Evolutionary conservation across 1,140 invertebrate genomes (phyloP).

Genomic region (Alviniconcha marisindica): DNA sequence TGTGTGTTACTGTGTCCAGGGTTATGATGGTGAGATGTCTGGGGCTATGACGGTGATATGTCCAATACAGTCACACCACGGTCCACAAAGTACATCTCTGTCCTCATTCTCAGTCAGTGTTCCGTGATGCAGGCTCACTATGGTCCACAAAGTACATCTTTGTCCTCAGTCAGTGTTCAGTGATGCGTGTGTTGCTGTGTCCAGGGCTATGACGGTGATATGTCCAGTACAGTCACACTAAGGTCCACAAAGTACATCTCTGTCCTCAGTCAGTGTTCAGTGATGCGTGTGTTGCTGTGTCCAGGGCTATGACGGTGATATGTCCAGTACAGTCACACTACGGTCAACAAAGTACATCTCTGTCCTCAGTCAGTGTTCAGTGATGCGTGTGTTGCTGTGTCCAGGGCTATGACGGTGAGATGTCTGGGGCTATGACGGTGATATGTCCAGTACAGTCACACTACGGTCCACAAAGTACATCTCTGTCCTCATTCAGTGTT

Average conservation of each 20-base stretch:
- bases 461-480: slow-evolving; percentile 66
- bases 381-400: no score
- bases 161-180: slow-evolving; percentile 70
- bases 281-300: no score
- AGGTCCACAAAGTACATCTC: slow-evolving; percentile 68
- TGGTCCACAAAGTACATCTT: slow-evolving; percentile 68
- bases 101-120: slow-evolving; percentile 72
- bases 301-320: slow-evolving; percentile 75
- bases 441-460: slow-evolving; percentile 72
- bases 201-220: slow-evolving; percentile 67
- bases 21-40: no score
- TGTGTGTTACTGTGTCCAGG: no score
- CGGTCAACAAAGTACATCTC: slow-evolving; percentile 68
- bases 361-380: slow-evolving; percentile 70
- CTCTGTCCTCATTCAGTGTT: slow-evolving; percentile 71
- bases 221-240: slow-evolving; percentile 72
- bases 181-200: no score
- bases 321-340: slow-evolving; percentile 72
- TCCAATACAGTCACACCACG: slow-evolving; percentile 70
- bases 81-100: slow-evolving; percentile 67
- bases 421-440: no score
- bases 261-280: slow-evolving; percentile 70
- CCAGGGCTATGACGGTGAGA: slow-evolving; percentile 70
- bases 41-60: slow-evolving; percentile 75
- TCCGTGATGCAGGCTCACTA: slow-evolving; percentile 68